Percentiles rank a stretch among this genome's conserved stretches.
These are phyloP conservation scores for Lycorma delicatula DNA, from an alignment of 1,140 invertebrate genomes.

Conservation along the genomic window DNA sequence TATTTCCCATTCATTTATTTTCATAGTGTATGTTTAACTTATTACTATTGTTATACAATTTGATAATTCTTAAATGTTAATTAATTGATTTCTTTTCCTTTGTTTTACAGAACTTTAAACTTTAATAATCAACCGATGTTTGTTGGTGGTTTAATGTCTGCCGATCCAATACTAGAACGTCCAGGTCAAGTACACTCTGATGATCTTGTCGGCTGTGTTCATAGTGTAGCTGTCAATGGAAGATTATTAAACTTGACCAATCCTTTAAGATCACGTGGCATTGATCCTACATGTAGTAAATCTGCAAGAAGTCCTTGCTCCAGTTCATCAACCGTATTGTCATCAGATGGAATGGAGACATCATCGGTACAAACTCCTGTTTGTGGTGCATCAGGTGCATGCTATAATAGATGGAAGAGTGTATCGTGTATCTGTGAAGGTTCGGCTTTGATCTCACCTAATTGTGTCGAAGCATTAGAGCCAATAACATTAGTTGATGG, in stretches of 20 bases:
- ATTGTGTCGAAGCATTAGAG: conserved; percentile 67
- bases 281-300: conserved; percentile 66
- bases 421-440: conserved; percentile 60
- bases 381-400: conserved; percentile 60
- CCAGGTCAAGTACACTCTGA: conserved; percentile 83
- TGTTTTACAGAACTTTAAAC: conserved; percentile 68
- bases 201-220: conserved; percentile 87
- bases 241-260: conserved; percentile 66
- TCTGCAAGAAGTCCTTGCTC: conserved; percentile 48
- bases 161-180: conserved; percentile 75
- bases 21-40: too few relatives aligned
- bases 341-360: conserved; percentile 16
- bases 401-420: conserved; percentile 75
- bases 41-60: too few relatives aligned
- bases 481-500: conserved; percentile 68
- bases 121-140: conserved; percentile 81
- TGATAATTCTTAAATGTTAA: too few relatives aligned
- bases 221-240: conserved; percentile 82
- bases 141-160: conserved; percentile 73
- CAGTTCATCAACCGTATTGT: conserved; percentile 17
- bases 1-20: too few relatives aligned
- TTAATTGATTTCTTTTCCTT: too few relatives aligned
- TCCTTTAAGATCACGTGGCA: conserved; percentile 58
- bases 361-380: conserved; percentile 34
- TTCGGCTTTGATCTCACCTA: conserved; percentile 54